Evolutionary conservation across 1,140 invertebrate species (phyloP), one percentile per base, ranked within the genome.

Genomic region (Drosophila kepulauana): DNA sequence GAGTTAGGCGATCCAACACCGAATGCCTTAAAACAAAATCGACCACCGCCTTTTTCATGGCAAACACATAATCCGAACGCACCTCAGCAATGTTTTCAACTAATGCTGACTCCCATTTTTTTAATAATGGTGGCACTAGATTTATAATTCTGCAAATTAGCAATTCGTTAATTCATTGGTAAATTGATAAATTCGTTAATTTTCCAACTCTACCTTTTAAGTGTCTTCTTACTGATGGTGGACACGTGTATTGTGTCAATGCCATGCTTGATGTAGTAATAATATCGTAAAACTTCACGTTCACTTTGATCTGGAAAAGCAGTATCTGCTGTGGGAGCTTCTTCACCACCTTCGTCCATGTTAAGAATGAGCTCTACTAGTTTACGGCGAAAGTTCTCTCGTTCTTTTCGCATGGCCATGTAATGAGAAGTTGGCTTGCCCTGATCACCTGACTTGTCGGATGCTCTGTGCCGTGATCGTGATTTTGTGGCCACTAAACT

Each of bases 181-280:
- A 35, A 16, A 13, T 8, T 28, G 1, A 45, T 25, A 13, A 33
- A 43, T 52, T 28, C 0, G 0, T 15, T 15, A 8, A 7, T 5
- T 48, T 11, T 16, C n/a, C 13, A 38, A 3, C 1, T 82, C 79
- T 82, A 95, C 95, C 93, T 93, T 35, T 94, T 91, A 45, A 94
- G 92, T 84, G 95, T 93, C 93, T 94, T 93, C 75, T 94, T 94
- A 87, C 94, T 94, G 92, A 99, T 94, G 1, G 97, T 95, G 15
- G 97, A 96, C 1, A 98, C 96, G 91, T 98, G 95, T 61, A 96
- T 95, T 41, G 97, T 97, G 88, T 98, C 97, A 35, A 98, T 96
- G 0, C 97, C 97, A 93, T 98, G 96, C 84, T 96, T 95, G 58
- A 98, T 95, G 82, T 98, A 99, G 93, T 97, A 98, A 91, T 98